Percentiles rank a stretch among this genome's conserved stretches.
These are phyloP conservation scores for Struthidea cinerea DNA, from an alignment of 2,113 vertebrate genomes.

Conservation along the genomic window DNA sequence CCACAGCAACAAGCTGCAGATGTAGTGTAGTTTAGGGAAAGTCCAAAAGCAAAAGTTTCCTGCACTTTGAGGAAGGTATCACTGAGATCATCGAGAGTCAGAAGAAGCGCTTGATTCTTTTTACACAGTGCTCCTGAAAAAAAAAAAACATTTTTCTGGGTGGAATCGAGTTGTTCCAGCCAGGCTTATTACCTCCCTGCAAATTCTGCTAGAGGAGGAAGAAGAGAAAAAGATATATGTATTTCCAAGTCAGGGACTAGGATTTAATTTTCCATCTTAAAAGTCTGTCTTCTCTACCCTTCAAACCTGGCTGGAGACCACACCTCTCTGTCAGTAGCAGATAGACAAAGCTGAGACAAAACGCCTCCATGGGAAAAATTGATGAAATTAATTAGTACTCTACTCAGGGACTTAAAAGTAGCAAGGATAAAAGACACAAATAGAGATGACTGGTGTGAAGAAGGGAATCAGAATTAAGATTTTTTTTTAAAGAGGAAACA, in stretches of 20 bases:
- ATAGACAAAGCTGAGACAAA: neutral
- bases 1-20: neutral
- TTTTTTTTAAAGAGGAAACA: neutral
- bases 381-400: neutral
- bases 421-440: neutral
- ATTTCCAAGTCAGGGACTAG: neutral
- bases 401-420: neutral
- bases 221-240: neutral
- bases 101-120: neutral
- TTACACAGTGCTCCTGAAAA: neutral
- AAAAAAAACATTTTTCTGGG: neutral
- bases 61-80: neutral
- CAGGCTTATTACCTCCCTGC: neutral
- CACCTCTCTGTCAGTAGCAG: neutral
- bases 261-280: neutral
- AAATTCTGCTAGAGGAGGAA: neutral
- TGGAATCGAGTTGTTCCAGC: neutral
- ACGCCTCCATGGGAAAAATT: neutral
- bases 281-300: neutral
- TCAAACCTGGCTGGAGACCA: neutral
- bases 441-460: neutral
- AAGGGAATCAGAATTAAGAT: neutral
- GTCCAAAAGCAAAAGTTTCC: neutral
- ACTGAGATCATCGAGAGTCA: neutral
- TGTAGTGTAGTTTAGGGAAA: neutral